Percentiles rank a stretch among this genome's conserved stretches.
Evolutionary conservation across 2,113 vertebrate species (phyloP).

Genomic region (Osmerus mordax): DNA sequence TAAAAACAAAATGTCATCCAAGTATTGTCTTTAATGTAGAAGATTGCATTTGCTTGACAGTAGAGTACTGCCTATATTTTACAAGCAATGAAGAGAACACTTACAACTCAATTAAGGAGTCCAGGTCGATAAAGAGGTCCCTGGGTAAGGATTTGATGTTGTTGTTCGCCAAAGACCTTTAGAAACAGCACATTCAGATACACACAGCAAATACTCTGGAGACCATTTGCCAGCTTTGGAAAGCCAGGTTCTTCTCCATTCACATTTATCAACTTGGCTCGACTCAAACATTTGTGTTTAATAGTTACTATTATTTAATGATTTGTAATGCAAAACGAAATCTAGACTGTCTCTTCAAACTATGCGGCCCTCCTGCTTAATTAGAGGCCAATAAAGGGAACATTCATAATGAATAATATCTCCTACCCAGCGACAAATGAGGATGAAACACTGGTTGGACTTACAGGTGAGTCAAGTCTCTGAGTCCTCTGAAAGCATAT

Average conservation of each 20-base stretch:
- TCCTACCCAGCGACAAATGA: too few species aligned
- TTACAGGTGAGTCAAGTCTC: constrained; percentile 95
- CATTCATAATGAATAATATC: too few species aligned
- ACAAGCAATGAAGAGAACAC: constrained; percentile 49
- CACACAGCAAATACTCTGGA: constrained; percentile 37
- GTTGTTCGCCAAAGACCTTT: constrained; percentile 96
- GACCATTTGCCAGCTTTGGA: not conserved
- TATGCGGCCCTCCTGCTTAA: too few species aligned
- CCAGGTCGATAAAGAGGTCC: constrained; percentile 89
- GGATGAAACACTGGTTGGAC: constrained; percentile 48
- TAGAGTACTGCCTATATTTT: too few species aligned
- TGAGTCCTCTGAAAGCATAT: constrained; percentile 91
- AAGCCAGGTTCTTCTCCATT: not conserved
- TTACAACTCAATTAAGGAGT: constrained; percentile 96
- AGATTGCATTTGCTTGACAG: too few species aligned
- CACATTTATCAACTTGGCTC: not conserved
- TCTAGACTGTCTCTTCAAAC: too few species aligned
- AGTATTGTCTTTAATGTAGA: too few species aligned
- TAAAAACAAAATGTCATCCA: too few species aligned
- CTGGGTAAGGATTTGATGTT: constrained; percentile 89
- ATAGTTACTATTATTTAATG: too few species aligned
- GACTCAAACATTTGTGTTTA: too few species aligned
- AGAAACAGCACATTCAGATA: constrained; percentile 43
- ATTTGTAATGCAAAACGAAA: too few species aligned
- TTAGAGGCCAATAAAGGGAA: too few species aligned